These are phyloP conservation scores for Geothlypis trichas DNA, from an alignment of 2,113 vertebrate species.

Conservation along the genomic window DNA sequence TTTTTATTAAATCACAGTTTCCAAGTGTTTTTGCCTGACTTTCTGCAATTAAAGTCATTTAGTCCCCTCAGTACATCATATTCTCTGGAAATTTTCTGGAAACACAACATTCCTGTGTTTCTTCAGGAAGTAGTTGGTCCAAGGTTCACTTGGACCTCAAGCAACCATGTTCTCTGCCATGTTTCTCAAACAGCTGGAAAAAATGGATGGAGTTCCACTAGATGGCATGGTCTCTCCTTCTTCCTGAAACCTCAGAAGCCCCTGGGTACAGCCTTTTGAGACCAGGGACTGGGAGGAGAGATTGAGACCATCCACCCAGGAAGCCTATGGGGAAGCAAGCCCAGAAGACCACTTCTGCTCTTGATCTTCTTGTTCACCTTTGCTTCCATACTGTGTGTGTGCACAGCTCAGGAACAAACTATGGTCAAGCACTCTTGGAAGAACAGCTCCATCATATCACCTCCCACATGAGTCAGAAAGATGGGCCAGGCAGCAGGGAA, in stretches of 20 bases:
- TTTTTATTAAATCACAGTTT: not conserved
- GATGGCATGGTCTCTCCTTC: not conserved
- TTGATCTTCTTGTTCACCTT: not conserved
- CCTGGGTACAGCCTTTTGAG: not conserved
- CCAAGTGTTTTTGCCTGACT: not conserved
- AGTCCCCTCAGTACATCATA: not conserved
- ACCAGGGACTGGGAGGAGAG: not conserved
- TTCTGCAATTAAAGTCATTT: not conserved
- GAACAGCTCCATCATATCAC: not conserved
- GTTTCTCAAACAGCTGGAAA: not conserved
- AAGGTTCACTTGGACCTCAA: not conserved
- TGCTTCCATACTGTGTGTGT: not conserved
- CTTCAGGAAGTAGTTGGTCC: not conserved
- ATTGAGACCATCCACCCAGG: not conserved
- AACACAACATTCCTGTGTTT: not conserved
- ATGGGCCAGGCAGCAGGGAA: not conserved
- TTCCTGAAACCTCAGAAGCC: not conserved
- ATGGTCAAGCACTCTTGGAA: not conserved
- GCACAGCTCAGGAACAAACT: not conserved
- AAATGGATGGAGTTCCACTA: not conserved
- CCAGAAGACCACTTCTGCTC: not conserved
- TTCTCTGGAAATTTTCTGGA: not conserved
- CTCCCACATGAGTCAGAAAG: not conserved
- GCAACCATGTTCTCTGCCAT: not conserved
- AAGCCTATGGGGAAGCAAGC: not conserved